These are phyloP conservation scores for Campopleginae sp. DNA, from an alignment of 2,888 invertebrate genomes.

Conservation along the genomic window DNA sequence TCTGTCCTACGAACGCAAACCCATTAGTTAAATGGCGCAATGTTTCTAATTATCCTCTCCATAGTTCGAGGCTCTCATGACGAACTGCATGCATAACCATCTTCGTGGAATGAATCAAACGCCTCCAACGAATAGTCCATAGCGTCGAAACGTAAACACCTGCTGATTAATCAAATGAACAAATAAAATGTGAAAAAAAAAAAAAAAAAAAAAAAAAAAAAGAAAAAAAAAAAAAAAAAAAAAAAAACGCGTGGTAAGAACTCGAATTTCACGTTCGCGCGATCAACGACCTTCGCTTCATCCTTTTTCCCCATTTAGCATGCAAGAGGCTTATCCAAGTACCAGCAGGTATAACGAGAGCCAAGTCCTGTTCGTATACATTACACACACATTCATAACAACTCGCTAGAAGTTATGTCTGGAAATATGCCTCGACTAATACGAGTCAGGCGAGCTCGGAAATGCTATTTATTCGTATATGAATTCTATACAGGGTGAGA, in stretches of 20 bases:
- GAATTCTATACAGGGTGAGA: not conserved
- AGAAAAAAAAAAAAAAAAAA: not conserved
- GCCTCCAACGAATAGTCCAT: not conserved
- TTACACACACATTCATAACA: not conserved
- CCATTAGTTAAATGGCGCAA: constrained; percentile 30
- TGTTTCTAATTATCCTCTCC: constrained; percentile 8
- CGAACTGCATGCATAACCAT: not conserved
- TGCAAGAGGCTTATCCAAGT: constrained; percentile 22
- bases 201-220: not conserved
- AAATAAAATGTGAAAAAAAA: not conserved
- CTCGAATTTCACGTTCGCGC: constrained; percentile 26
- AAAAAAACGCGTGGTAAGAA: not conserved
- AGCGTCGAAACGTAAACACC: not conserved
- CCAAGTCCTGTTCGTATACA: not conserved
- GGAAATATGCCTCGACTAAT: constrained; percentile 42
- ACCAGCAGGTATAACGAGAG: constrained; percentile 40
- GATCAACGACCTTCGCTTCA: constrained; percentile 11
- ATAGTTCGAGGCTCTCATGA: not conserved
- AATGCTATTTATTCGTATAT: constrained; percentile 35
- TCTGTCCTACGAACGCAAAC: constrained; percentile 6
- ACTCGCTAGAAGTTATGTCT: constrained; percentile 16
- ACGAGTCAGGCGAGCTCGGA: constrained; percentile 18
- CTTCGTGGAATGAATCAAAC: not conserved
- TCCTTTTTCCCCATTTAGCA: constrained; percentile 27
- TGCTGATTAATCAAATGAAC: constrained; percentile 15